Base-by-base conservation (phyloP, 2,888 invertebrate species). In the Neelides folsomi region DNA sequence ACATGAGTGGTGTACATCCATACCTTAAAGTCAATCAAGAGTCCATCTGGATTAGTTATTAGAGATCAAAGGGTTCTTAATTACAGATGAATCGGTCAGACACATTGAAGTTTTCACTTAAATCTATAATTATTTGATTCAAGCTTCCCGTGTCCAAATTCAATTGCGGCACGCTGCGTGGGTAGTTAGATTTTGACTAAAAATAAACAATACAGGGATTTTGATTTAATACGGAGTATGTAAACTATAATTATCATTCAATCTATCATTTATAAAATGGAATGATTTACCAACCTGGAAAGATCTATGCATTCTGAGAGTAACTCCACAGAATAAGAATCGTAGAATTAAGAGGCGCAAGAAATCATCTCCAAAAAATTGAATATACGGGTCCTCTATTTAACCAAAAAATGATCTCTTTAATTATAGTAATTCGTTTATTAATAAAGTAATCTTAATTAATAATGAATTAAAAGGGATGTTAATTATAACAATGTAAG, bases 311-410 rank as follows among this genome's bases (percentile, higher is more conserved):
- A 89, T 77, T 63, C 87, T 82, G 62, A 94, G 75, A 47, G 87
- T 84, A 66, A 87, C 83, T 75, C 87, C 86, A 75, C 93, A 94
- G 77, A 95, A 94, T 60, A 93, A 82, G 74, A 85, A 94, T 58
- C 94, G 82, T 60, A 92, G 76, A 59, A 93, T 77, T 57, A 93
- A 74, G 56, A 92, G 77, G 56, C 94, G 81, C 62, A 95, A 77
- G 73, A 93, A 95, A 69, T 94, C 93, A 72, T 95, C 94, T 40
- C 90, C 88, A 73, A 93, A 85, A 73, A 93, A 93, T 72, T 87
- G 83, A 62, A 90, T 74, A 71, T 66, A 66, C 19, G 64, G 64
- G n/a, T 63, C 59, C 49, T 57, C 52, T 73, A 45, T n/a, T 45
- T 12, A 16, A 35, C 10, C n/a, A 10, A 13, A 2, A 40, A 27